Evolutionary conservation across 1,140 invertebrate species (phyloP).

Genomic region (Drosophila kanapiae): DNA sequence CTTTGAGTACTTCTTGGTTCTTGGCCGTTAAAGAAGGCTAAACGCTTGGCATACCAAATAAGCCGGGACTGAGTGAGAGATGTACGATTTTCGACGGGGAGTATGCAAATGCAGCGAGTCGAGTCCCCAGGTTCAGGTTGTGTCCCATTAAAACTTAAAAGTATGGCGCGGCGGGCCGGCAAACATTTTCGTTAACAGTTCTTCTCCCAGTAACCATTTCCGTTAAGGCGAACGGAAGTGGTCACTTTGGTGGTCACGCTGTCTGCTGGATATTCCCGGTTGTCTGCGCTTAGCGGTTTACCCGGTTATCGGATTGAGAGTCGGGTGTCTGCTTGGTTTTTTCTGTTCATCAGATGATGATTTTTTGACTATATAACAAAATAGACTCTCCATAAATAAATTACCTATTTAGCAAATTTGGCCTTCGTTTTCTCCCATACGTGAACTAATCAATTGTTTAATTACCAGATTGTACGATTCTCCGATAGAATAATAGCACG

Average conservation of each 20-base stretch:
- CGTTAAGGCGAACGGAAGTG: conserved; percentile 72
- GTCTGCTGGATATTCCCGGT: conserved; percentile 20
- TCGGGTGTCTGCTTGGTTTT: not conserved
- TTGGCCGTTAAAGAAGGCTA: conserved; percentile 75
- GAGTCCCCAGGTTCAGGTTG: conserved; percentile 28
- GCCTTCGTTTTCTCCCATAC: not conserved
- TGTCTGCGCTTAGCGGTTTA: not conserved
- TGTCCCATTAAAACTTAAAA: conserved; percentile 61
- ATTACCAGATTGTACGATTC: no score
- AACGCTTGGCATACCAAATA: conserved; percentile 77
- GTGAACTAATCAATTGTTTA: no score
- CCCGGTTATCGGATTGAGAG: not conserved
- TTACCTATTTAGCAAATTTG: not conserved
- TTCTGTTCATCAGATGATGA: no score
- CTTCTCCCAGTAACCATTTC: conserved; percentile 49
- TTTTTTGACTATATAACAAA: not conserved
- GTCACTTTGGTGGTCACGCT: conserved; percentile 40
- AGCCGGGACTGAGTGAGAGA: conserved; percentile 19
- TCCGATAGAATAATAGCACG: not conserved
- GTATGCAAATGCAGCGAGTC: conserved; percentile 61
- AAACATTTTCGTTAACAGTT: conserved; percentile 75
- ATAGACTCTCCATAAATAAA: not conserved
- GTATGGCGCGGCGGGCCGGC: conserved; percentile 43
- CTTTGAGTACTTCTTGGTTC: conserved; percentile 18
- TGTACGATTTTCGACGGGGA: conserved; percentile 20